Base-by-base conservation (phyloP, 2,888 invertebrate genomes). In the Palloptera scutellata region DNA sequence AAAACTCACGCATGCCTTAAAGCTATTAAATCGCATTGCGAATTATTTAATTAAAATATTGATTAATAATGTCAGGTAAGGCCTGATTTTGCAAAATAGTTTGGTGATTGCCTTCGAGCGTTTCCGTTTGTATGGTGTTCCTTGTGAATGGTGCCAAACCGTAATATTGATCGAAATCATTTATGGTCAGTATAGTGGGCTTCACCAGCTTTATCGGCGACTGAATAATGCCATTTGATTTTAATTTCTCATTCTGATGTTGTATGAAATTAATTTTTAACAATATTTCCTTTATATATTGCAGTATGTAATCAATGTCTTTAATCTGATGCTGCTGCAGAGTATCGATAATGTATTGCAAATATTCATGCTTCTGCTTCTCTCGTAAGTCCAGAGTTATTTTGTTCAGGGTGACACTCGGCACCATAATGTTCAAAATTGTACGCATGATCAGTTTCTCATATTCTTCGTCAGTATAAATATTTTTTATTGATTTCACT, bases 401-500 rank as follows among this genome's bases (percentile, higher is more conserved):
- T 3, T 2, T 8, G 12, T 15, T 15, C 2, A 15, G 8, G 2
- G 48, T n/a, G 2, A 8, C 15, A 12, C 13, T 48, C 8, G 48
- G 48, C 8, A 48, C 48, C 48, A 48, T 48, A 5, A 48, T 48
- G 8, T 48, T 48, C 15, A 48, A 8, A 5, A 48, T 48, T n/a
- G 15, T 48, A 8, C 2, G 2, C 3, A 48, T 2, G 2, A 15
- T 48, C 12, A 48, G 8, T 48, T 48, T 48, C 13, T n/a, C 48
- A 48, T n/a, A 12, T n/a, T 48, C 48, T n/a, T 48, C 48, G 3
- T 48, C 8, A 15, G 48, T n/a, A 48, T 48, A 48, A 15, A n/a
- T 15, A 48, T 48, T 48, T 48, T 48, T 48, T 5, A 48, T 94
- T 95, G 67, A 1, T 54, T 53, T 19, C 17, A 53, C 6, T 15